Base-by-base conservation (phyloP, 2,113 vertebrate species). In the Phaethornis superciliosus region DNA sequence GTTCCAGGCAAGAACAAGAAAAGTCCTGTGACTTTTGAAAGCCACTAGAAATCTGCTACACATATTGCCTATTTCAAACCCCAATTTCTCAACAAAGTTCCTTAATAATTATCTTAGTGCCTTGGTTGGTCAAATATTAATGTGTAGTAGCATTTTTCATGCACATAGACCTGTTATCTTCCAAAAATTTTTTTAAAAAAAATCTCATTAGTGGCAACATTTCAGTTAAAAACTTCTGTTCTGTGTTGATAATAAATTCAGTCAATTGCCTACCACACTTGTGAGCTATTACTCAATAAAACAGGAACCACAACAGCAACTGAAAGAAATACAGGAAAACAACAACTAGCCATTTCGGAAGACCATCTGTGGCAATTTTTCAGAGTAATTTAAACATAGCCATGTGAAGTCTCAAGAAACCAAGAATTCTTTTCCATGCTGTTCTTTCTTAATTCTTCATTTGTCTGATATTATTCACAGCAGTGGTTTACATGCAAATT, bases 401-500 rank as follows among this genome's bases (percentile, higher is more conserved):
- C 27, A 49, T 63, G 65, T 52, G 62, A 62, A 42, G 77, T 71
- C 26, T 87, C 76, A 89, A 95, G 92, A 96, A 95, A 87, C n/a
- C 52, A 95, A 93, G 4, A 86, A 91, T 68, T 87, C 16, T 92
- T 69, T 94, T 94, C 63, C 52, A 67, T 56, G 16, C 17, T 69
- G 67, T 70, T 94, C n/a, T 90, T 93, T 91, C 75, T 83, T 89
- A 82, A 89, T 94, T 91, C 72, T 90, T 81, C 14, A 83, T 62
- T 94, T 81, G 32, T 68, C 55, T 81, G 76, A 89, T 92, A 85
- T 77, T 89, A 94, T 74, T 62, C 28, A 70, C 51, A 78, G 69
- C 62, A 92, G 85, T 68, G 21, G 47, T 92, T 96, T 95, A 85
- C 88, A 96, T 83, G 79, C 69, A 97, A 97, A 97, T 90, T 96